Base-by-base conservation (phyloP, 1,140 invertebrate species). In the Maconellicoccus hirsutus region DNA sequence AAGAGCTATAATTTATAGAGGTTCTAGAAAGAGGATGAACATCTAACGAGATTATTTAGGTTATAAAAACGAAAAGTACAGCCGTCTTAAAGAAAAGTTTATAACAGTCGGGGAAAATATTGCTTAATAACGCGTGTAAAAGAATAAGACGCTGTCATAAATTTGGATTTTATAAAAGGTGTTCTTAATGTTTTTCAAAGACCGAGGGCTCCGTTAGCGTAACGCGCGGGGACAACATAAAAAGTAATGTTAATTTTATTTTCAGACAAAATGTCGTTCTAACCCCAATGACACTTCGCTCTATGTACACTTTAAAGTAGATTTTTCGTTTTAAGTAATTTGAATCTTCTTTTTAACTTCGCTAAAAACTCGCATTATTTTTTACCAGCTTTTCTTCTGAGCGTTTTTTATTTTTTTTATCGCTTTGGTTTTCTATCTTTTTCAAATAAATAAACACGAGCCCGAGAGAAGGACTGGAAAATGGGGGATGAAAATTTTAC, bases 151-250 rank as follows among this genome's bases (percentile, higher is more conserved):
- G 61, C 61, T 66, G 61, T 66, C 61, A 66, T 66, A 66, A 66
- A 66, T 66, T 66, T 66, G 61, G 61, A 66, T 66, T 66, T 66
- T 66, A 66, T 66, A 66, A 66, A 66, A 66, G 61, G 61, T 66
- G 61, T 66, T 66, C 61, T 66, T 66, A 66, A 66, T 66, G 61
- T 66, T 66, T 66, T 16, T 66, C 52, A 4, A 66, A 22, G 61
- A 22, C 14, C 10, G 22, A 66, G 61, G 61, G 25, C 22, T 4
- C 1, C 21, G 61, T 16, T 3, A 22, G 19, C 21, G 61, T 8
- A 23, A 25, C 21, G 61, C 7, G 61, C 21, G 21, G n/a, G n/a
- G n/a, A 8, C 7, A 6, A 66, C 61, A 66, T 66, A 66, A 66
- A 66, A 66, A 66, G 19, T 66, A 66, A 66, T 26, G 61, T 66